phyloP scores from a whole-genome alignment of 2,113 vertebrate genomes.

The Symphodus melops region DNA sequence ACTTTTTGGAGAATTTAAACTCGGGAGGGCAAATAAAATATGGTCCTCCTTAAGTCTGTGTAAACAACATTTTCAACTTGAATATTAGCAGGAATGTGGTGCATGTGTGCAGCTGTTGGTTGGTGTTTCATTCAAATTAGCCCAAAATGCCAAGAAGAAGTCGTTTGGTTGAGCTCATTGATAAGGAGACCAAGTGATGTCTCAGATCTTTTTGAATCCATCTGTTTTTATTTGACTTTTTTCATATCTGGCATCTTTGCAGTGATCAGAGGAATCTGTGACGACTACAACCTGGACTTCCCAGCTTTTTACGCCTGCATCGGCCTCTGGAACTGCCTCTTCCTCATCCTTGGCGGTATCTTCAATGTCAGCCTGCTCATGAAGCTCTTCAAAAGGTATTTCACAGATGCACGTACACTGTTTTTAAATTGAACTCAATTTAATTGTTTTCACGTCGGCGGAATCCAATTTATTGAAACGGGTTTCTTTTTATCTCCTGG shows the following conservation, averaged over 20 bases:
- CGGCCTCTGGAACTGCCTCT: constrained; percentile 97
- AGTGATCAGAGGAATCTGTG: constrained; percentile 96
- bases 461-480: constrained; percentile 1
- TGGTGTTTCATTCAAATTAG: background rate
- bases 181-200: background rate
- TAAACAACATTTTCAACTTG: no score
- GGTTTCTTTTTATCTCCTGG: background rate
- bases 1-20: no score
- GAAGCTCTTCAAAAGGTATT: constrained; percentile 97
- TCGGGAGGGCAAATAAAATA: no score
- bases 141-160: background rate
- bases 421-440: background rate
- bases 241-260: constrained; percentile 21
- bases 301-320: constrained; percentile 97
- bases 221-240: background rate
- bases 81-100: no score
- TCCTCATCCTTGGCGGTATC: constrained; percentile 93
- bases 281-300: constrained; percentile 95
- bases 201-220: background rate
- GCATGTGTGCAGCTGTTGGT: no score
- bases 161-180: background rate
- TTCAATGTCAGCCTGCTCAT: constrained; percentile 96
- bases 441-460: constrained; percentile 1
- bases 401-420: background rate
- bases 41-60: no score